Conservation (phyloP, 2,888 invertebrate genomes). For the Trissolcus japonicus region DNA sequence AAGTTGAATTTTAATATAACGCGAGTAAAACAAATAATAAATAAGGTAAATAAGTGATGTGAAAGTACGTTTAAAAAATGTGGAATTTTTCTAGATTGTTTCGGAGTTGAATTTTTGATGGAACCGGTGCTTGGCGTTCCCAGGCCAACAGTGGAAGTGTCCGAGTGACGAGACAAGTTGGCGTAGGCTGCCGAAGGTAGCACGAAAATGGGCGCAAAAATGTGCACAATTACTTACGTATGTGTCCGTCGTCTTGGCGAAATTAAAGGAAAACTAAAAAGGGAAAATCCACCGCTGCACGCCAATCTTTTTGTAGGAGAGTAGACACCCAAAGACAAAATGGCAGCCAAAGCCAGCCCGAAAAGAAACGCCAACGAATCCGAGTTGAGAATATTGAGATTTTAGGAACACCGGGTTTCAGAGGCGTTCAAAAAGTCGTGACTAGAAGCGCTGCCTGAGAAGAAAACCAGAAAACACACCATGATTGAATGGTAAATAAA, state of each 20-base stretch:
- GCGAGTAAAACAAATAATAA: no score
- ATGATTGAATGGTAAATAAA: not conserved
- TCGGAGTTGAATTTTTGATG: conserved; percentile 8
- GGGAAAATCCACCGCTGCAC: conserved; percentile 45
- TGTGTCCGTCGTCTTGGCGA: conserved; percentile 57
- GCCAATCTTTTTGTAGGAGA: conserved; percentile 47
- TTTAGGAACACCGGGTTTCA: conserved; percentile 8
- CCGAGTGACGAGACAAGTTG: conserved; percentile 5
- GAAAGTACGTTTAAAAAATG: no score
- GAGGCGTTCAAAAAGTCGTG: not conserved
- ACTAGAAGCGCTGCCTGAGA: not conserved
- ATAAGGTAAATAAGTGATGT: no score
- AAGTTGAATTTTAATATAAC: no score
- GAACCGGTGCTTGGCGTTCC: conserved; percentile 53
- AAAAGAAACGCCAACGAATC: conserved; percentile 36
- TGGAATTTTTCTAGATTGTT: no score
- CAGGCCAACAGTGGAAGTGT: conserved; percentile 9
- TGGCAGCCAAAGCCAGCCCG: conserved; percentile 24
- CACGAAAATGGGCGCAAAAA: not conserved
- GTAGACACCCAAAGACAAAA: conserved; percentile 55
- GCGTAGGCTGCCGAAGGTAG: not conserved
- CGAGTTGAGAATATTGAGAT: not conserved
- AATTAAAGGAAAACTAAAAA: conserved; percentile 59
- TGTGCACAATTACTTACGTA: conserved; percentile 45
- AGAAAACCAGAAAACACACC: not conserved